Base-by-base conservation (phyloP, 2,113 vertebrate genomes). In the Cygnus atratus region DNA sequence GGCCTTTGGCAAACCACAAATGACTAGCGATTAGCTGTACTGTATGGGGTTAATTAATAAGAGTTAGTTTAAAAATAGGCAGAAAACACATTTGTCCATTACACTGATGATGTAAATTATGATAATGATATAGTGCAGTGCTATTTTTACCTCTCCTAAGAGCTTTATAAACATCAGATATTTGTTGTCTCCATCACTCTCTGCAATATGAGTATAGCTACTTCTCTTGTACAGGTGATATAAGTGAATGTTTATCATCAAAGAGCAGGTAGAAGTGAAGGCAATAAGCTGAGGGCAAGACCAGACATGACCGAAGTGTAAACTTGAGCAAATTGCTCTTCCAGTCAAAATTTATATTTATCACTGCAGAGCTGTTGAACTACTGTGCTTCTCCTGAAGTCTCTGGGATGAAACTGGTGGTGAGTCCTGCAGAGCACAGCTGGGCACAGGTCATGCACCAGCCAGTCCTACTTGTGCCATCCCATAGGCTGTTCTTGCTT, bases 1-100 rank as follows among this genome's bases (percentile, higher is more conserved):
- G 73, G 78, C 80, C 62, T 96, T 93, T 82, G 70, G 75, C 88
- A 93, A 94, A 84, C 52, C 43, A 66, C 43, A 84, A 61, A 89
- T 96, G 12, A 70, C 35, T 85, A 54, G 66, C 84, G 89, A 96
- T 96, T 96, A 96, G 63, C 58, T 88, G 44, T 89, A 22, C 55
- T 93, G 58, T 54, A 63, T 37, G 78, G 44, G 83, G 41, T 88
- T 97, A 94, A 96, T 97, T 93, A 93, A 91, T 67, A 84, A 88
- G 92, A 93, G 19, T n/a, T 79, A 90, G 31, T 52, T 95, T 72
- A 85, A 91, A 79, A 84, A 52, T 70, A 90, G 61, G 37, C 35
- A 82, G n/a, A 93, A 93, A 93, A 6, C n/a, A 17, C 79, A 54
- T 96, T 87, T 94, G 17, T 87, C 59, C 66, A 61, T 87, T 91